Conservation (phyloP, 2,888 invertebrate species). For the Orchestes rusci region DNA sequence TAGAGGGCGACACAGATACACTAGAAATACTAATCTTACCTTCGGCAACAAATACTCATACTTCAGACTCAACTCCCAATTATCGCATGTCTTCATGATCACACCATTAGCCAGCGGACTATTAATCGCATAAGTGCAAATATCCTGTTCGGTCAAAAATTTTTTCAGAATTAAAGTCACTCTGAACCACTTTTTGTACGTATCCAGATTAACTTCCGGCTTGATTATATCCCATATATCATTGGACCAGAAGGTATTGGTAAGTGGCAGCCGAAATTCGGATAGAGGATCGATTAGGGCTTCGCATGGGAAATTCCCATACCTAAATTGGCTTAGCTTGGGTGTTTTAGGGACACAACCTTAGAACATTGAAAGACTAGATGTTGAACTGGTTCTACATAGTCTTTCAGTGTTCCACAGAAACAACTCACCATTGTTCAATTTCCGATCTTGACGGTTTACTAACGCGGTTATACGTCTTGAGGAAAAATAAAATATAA, state of each 20-base stretch:
- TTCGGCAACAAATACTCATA: conserved; percentile 38
- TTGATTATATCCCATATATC: conserved; percentile 43
- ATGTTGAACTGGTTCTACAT: too few relatives aligned
- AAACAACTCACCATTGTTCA: conserved; percentile 46
- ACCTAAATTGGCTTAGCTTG: too few relatives aligned
- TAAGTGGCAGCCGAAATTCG: conserved; percentile 47
- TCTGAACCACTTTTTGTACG: conserved; percentile 43
- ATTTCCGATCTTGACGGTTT: conserved; percentile 43
- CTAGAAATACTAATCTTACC: too few relatives aligned
- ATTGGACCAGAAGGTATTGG: conserved; percentile 35
- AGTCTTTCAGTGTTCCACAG: too few relatives aligned
- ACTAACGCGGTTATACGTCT: conserved; percentile 38
- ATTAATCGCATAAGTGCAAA: conserved; percentile 47
- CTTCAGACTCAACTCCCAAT: conserved; percentile 38
- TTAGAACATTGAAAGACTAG: too few relatives aligned
- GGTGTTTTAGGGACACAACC: too few relatives aligned
- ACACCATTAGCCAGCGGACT: conserved; percentile 4
- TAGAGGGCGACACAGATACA: too few relatives aligned
- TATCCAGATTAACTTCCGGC: conserved; percentile 27
- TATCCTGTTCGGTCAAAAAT: conserved; percentile 42
- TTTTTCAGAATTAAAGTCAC: conserved; percentile 37
- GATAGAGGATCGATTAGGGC: conserved; percentile 44
- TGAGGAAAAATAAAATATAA: conserved; percentile 31
- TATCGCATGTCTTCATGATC: not conserved
- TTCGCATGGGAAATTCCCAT: too few relatives aligned